Evolutionary conservation across 2,888 invertebrate species (phyloP).

Genomic region (Smittia aterrima): DNA sequence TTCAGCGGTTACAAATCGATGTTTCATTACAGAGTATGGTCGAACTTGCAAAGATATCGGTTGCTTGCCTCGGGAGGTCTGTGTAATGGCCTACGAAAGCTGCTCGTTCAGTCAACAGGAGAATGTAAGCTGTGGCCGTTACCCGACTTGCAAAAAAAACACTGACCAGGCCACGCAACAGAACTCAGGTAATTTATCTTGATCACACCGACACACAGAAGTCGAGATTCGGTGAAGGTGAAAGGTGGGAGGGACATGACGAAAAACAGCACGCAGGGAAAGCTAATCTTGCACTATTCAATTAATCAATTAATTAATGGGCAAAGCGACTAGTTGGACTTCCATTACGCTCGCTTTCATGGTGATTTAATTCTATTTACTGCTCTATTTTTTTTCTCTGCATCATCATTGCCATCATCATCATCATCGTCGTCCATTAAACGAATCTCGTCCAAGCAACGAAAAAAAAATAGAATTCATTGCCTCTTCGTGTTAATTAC

Average conservation of each 20-base stretch:
- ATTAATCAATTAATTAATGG: conserved; percentile 17
- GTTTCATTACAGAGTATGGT: conserved; percentile 64
- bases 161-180: conserved; percentile 48
- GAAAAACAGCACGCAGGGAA: background rate
- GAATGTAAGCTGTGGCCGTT: conserved; percentile 61
- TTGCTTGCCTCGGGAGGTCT: conserved; percentile 68
- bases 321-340: conserved; percentile 1
- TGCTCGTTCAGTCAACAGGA: conserved; percentile 62
- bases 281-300: background rate
- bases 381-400: background rate
- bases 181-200: conserved; percentile 30
- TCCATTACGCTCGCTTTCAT: background rate
- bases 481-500: background rate
- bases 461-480: background rate
- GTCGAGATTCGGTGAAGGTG: background rate
- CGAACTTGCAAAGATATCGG: conserved; percentile 76
- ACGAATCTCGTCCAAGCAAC: background rate
- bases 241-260: background rate
- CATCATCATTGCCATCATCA: background rate
- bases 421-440: conserved; percentile 1
- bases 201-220: background rate
- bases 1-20: background rate
- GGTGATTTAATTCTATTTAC: background rate
- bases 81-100: conserved; percentile 58
- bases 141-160: conserved; percentile 65